phyloP scores from a whole-genome alignment of 2,888 invertebrate species.

The Andrena flavipes region DNA sequence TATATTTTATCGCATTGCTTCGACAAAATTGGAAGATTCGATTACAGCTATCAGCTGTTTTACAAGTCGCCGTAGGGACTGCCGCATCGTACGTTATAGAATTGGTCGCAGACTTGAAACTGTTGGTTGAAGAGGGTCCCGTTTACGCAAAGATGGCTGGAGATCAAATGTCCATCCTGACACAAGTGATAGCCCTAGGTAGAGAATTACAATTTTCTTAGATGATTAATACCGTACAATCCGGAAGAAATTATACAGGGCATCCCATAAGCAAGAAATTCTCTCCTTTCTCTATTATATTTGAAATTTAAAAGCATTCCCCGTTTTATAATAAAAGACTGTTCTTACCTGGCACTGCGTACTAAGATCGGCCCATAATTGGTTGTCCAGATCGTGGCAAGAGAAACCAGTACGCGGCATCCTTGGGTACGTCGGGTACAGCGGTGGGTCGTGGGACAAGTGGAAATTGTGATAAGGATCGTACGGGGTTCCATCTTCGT shows the following conservation, averaged over 20 bases:
- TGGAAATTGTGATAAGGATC: conserved; percentile 87
- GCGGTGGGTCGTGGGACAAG: conserved; percentile 86
- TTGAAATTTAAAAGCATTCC: neutral
- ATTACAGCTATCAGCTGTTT: neutral
- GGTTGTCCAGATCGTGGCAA: conserved; percentile 83
- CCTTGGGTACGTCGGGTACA: conserved; percentile 86
- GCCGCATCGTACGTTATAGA: conserved; percentile 89
- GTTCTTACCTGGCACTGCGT: conserved; percentile 86
- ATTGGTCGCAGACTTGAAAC: conserved; percentile 89
- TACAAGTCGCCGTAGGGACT: conserved; percentile 87
- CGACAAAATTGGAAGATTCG: neutral
- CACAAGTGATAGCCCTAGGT: conserved; percentile 88
- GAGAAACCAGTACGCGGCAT: conserved; percentile 85
- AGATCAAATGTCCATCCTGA: conserved; percentile 86
- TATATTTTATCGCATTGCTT: neutral
- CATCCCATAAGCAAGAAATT: neutral
- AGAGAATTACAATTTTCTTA: neutral
- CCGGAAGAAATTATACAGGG: too few species aligned
- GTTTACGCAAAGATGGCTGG: conserved; percentile 88
- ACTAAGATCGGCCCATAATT: conserved; percentile 86
- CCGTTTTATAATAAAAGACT: neutral
- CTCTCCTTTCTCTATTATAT: neutral
- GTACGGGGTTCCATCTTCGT: conserved; percentile 82
- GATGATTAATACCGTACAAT: neutral
- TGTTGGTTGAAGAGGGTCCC: conserved; percentile 89